phyloP scores from a whole-genome alignment of 2,113 vertebrate genomes.

The Myiozetetes cayanensis region DNA sequence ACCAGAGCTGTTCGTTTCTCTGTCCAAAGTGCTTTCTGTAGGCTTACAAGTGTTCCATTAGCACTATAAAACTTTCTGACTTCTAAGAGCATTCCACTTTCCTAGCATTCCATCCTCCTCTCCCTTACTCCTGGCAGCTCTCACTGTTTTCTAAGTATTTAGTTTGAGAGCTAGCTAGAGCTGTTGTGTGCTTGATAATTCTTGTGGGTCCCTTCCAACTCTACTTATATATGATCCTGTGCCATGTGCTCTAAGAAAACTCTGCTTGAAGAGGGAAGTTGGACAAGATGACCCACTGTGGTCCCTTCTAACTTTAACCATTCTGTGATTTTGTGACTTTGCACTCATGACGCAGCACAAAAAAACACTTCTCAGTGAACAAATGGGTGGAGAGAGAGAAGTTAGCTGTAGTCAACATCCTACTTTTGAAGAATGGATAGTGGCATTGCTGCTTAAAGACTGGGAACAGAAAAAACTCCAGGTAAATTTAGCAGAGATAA shows the following conservation, averaged over 20 bases:
- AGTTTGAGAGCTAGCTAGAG: background rate
- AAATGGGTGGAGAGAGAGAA: background rate
- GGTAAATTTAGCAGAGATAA: no score
- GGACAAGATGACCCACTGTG: background rate
- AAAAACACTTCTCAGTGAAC: background rate
- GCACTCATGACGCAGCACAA: background rate
- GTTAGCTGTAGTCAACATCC: background rate
- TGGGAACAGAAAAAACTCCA: no score
- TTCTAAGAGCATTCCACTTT: background rate
- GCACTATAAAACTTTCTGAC: background rate
- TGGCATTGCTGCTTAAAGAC: background rate
- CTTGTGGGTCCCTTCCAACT: background rate
- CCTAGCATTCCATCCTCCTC: background rate
- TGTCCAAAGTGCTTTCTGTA: background rate
- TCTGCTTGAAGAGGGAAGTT: background rate
- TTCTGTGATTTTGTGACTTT: background rate
- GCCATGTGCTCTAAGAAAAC: background rate
- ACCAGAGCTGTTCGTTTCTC: background rate
- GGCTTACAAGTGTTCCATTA: background rate
- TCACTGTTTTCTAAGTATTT: background rate
- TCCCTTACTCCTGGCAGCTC: background rate
- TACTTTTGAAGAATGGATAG: background rate
- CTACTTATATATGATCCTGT: background rate
- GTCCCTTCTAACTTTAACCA: background rate
- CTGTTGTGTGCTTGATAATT: background rate